These are phyloP conservation scores for Microcebus tavaratra DNA, from an alignment of 2,113 vertebrate species.

Conservation along the genomic window DNA sequence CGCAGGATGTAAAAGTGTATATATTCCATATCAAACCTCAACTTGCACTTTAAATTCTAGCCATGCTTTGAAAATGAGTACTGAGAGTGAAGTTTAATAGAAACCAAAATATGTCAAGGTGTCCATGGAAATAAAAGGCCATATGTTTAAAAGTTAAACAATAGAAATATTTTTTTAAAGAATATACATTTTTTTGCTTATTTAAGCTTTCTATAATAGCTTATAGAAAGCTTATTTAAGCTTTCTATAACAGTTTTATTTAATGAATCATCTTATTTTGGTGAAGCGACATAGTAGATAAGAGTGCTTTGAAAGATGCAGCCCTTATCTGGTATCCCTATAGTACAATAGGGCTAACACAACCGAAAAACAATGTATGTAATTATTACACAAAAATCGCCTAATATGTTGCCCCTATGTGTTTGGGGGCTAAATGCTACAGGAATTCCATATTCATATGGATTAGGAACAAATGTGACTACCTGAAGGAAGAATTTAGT, in stretches of 20 bases:
- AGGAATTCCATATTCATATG: neutral
- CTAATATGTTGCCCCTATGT: neutral
- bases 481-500: conserved; percentile 40
- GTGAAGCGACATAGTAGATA: conserved; percentile 4
- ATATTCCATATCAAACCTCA: neutral
- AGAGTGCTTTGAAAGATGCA: conserved; percentile 33
- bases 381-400: conserved; percentile 34
- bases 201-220: neutral
- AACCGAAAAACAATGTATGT: neutral
- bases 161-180: neutral
- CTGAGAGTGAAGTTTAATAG: conserved; percentile 34
- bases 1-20: neutral
- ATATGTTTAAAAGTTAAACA: conserved; percentile 46
- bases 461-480: neutral
- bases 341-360: neutral
- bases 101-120: neutral
- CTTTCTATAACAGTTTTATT: conserved; percentile 48
- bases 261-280: conserved; percentile 35
- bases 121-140: conserved; percentile 24
- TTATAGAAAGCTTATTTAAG: neutral
- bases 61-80: conserved; percentile 41
- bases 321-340: neutral
- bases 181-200: neutral
- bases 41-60: conserved; percentile 25
- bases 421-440: conserved; percentile 21